A percentile compares a stretch with the other conserved stretches of the same genome.
Evolutionary conservation across 2,113 vertebrate genomes (phyloP).

Genomic region (Trinectes maculatus): DNA sequence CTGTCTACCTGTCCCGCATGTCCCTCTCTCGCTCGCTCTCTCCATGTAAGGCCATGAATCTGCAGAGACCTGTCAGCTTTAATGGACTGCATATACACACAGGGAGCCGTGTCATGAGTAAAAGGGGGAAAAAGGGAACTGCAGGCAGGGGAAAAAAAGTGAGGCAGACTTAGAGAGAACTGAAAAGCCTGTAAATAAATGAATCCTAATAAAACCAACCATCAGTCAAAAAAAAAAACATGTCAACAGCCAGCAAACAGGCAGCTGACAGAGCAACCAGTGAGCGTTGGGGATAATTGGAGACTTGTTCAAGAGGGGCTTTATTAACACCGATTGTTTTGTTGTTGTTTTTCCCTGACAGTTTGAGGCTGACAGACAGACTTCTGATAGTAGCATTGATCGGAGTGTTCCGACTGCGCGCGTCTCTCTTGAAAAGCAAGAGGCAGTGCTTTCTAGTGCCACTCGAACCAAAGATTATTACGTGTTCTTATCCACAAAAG

Average conservation of each 20-base stretch:
- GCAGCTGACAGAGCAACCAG: not conserved
- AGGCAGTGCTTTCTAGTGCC: not conserved
- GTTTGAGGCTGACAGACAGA: not conserved
- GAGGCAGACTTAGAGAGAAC: not conserved
- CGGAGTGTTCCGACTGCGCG: not conserved
- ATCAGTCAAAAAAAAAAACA: conserved; percentile 1
- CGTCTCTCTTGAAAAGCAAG: not conserved
- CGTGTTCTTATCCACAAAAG: conserved; percentile 3
- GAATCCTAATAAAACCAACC: not conserved
- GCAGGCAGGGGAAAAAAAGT: not conserved
- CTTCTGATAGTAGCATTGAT: not conserved
- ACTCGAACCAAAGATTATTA: not conserved
- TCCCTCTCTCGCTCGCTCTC: conserved; percentile 3
- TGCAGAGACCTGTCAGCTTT: conserved; percentile 10
- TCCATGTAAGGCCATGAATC: conserved; percentile 45
- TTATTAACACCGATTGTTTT: not conserved
- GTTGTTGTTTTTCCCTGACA: not conserved
- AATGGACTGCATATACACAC: conserved; percentile 34
- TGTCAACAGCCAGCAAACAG: not conserved
- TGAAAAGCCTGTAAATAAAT: not conserved
- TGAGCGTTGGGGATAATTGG: conserved; percentile 2
- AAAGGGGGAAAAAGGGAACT: not conserved
- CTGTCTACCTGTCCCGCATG: conserved; percentile 25
- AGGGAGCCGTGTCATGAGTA: not conserved
- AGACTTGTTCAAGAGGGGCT: not conserved